phyloP scores from a whole-genome alignment of 2,797 vertebrate species.

The Notolepis coatsorum region DNA sequence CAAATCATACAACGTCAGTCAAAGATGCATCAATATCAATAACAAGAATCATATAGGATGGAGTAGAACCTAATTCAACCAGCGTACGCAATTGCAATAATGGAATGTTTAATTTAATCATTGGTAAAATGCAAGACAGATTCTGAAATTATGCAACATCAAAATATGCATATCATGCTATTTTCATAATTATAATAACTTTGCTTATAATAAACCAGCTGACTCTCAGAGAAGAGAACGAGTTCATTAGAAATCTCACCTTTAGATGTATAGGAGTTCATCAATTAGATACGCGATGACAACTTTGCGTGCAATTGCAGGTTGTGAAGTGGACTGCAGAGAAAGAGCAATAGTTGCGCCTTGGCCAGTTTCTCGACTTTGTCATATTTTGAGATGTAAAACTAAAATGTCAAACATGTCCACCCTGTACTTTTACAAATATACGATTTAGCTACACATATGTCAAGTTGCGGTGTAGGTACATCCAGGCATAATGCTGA shows the following conservation, averaged over 20 bases:
- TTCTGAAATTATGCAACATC: too few species aligned
- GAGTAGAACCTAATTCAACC: too few species aligned
- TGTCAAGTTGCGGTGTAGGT: slow-evolving; percentile 49
- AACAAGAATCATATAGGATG: too few species aligned
- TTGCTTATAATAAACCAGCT: too few species aligned
- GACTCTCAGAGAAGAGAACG: background rate
- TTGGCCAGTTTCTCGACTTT: slow-evolving; percentile 21
- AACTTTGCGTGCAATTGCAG: slow-evolving; percentile 39
- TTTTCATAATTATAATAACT: background rate
- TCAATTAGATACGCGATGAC: slow-evolving; percentile 44
- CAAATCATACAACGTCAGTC: background rate
- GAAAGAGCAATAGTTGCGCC: slow-evolving; percentile 19
- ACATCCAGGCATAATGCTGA: too few species aligned
- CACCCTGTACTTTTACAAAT: slow-evolving; percentile 46
- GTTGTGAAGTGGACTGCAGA: slow-evolving; percentile 28
- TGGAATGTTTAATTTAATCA: too few species aligned
- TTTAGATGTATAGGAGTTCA: slow-evolving; percentile 6
- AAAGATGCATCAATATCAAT: too few species aligned
- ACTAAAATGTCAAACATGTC: slow-evolving; percentile 14
- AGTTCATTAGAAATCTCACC: background rate
- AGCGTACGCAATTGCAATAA: too few species aligned
- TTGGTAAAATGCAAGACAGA: too few species aligned
- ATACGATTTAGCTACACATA: slow-evolving; percentile 33
- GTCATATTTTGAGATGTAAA: background rate
- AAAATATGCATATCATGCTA: too few species aligned